Evolutionary conservation across 92 coral and sea anemone genomes (phyloP), one percentile per base, ranked within the genome.

Genomic region (Bergia puertoricense): DNA sequence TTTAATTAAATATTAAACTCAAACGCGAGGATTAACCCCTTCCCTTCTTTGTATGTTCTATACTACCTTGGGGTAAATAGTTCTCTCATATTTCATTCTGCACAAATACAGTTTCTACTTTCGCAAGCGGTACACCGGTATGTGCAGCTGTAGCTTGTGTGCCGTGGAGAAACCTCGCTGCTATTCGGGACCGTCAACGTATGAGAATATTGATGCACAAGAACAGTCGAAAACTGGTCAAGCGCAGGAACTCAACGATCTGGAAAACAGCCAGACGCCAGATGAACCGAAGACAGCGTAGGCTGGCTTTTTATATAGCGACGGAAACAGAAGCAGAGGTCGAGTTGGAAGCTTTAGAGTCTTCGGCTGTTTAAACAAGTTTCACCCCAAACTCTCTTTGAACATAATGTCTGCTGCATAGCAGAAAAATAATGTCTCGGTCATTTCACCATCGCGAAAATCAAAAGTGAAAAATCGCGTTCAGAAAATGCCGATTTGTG

Each of bases 141-240:
- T 85, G 89, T 94, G 95, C 89, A 90, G 91, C 81, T 94, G 97
- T 72, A 91, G 95, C 43, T 77, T 94, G 79, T 94, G 97, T 71
- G 97, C 91, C 2, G 90, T 92, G 50, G 97, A 94, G 81, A 94
- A 91, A 51, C 97, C 97, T 14, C 92, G 91, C 8, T 89, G 94
- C 8, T 91, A 88, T 85, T 94, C 97, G 75, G 81, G 74, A 20
- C 74, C 71, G 38, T 69, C 43, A 22, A 54, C 65, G 23, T 94
- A 94, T 89, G 54, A 81, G 43, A 80, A 37, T 41, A 71, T 94
- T 20, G 57, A 82, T 13, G 85, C 8, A 18, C 65, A 66, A 30
- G 81, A 65, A 54, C 67, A 62, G 9, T 80, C 45, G n/a, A 51
- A 59, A 13, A 74, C 75, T 42, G 77, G 76, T 36, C 73, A 76